Evolutionary conservation across 2,113 vertebrate species (phyloP), one percentile per base, ranked within the genome.

Genomic region (Dipodomys merriami): DNA sequence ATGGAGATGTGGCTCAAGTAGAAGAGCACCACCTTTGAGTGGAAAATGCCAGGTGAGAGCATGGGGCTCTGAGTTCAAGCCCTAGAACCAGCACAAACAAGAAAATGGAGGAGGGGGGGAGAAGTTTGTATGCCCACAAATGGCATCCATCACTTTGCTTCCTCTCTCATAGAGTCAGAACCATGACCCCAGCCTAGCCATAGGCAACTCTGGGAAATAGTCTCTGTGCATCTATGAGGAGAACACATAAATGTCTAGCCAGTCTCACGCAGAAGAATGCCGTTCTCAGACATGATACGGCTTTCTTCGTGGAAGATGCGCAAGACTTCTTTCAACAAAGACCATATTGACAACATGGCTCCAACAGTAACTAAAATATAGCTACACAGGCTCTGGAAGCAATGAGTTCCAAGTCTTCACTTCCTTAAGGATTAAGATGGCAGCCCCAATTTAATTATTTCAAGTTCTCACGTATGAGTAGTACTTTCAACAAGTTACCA

Each of bases 331-430:
- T 83, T 60, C 49, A 82, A 72, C 30, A 84, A 91, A 82, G 46
- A 12, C 53, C 25, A 46, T 19, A 71, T 4, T 4, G 15, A 18
- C 19, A 18, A 78, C 62, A 73, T 57, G 22, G 62, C 64, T 87
- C 80, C 68, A 33, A 78, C 23, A 64, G 83, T 46, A 72, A 73
- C 30, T 60, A 46, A 86, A 94, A 69, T 57, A n/a, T 30, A 94
- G 22, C 64, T 20, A 22, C 0, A 19, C 4, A 0, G 6, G 23
- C 23, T 85, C 25, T 79, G 46, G 72, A 44, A 25, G 46, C 27
- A 71, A 39, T 33, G 44, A 83, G 65, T 62, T 94, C 46, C 25
- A 39, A 57, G 9, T 29, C 20, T 29, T 64, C 1, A 15, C 78
- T 7, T 86, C 15, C 88, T 76, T 79, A 84, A 57, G 0, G 39